Evolutionary conservation across 1,140 invertebrate species (phyloP), one percentile per base, ranked within the genome.

Genomic region (Sminthurinus signatus): DNA sequence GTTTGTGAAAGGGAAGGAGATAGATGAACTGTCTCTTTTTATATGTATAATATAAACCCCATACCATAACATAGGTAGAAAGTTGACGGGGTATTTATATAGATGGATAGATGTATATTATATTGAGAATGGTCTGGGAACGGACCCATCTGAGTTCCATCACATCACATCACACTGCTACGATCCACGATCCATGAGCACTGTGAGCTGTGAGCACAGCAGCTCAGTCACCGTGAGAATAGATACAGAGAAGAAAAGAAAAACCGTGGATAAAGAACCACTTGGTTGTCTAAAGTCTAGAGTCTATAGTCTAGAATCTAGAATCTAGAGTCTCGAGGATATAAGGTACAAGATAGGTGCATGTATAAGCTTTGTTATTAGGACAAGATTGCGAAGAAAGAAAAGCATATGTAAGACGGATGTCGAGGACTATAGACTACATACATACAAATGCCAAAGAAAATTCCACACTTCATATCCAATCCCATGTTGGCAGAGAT

Each of bases 211-310:
- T n/a, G n/a, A n/a, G n/a, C n/a, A n/a, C n/a, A n/a, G 31, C 29
- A 51, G 32, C 29, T 61, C 59, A 61, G 48, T 51, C 46, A 52
- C 29, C 48, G 59, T 61, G 46, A 61, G 59, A 61, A 52, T 14
- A 52, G 46, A 61, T 61, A 42, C 14, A 50, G 32, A 39, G 59
- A 50, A 28, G 50, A 29, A 29, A 52, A 52, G 50, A 52, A 52
- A 52, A 28, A 52, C 4, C 50, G 50, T 52, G 50, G 50, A 52
- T 25, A 28, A 52, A 29, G 50, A 52, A 29, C 50, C 50, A 52
- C 50, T 52, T 52, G 50, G 50, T 4, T 19, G n/a, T 8, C 23
- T 52, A 8, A 27, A 52, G n/a, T 14, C 50, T 52, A 27, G 25
- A 19, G 25, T 52, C 5, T 52, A 27, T 52, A 52, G 14, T 36